Conservation (phyloP, 2,113 vertebrate genomes). For the Percopsis transmontana region DNA sequence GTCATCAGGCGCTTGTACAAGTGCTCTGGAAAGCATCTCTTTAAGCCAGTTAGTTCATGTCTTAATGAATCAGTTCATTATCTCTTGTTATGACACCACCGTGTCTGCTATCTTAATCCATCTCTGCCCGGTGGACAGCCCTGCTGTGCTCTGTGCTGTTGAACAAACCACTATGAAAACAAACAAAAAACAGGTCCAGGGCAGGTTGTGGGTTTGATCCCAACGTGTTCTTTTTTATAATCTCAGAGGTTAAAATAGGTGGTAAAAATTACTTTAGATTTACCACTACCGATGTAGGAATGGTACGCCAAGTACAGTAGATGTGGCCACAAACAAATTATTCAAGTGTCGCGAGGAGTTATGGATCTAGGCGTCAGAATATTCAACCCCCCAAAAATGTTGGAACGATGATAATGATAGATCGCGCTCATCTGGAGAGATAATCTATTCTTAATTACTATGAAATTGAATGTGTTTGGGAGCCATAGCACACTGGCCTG, state of each 20-base stretch:
- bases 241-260: conserved; percentile 9
- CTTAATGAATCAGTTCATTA: conserved; percentile 57
- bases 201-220: neutral
- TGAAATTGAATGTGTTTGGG: conserved; percentile 67
- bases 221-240: neutral
- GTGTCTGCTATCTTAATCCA: conserved; percentile 43
- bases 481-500: conserved; percentile 49
- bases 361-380: conserved; percentile 65
- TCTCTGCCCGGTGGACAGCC: conserved; percentile 21
- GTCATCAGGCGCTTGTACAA: conserved; percentile 22
- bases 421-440: conserved; percentile 53
- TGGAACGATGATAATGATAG: conserved; percentile 70
- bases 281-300: conserved; percentile 57
- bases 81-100: conserved; percentile 47
- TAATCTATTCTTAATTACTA: conserved; percentile 78
- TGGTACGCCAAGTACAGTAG: conserved; percentile 49
- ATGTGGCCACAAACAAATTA: conserved; percentile 70
- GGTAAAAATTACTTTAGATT: conserved; percentile 51
- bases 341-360: conserved; percentile 61
- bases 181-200: conserved; percentile 5
- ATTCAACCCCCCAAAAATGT: conserved; percentile 66
- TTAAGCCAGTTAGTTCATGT: conserved; percentile 8
- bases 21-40: conserved; percentile 12
- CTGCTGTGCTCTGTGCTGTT: conserved; percentile 30
- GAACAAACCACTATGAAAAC: conserved; percentile 17